Evolutionary conservation across 2,113 vertebrate species (phyloP).

Genomic region (Sorex fumeus): DNA sequence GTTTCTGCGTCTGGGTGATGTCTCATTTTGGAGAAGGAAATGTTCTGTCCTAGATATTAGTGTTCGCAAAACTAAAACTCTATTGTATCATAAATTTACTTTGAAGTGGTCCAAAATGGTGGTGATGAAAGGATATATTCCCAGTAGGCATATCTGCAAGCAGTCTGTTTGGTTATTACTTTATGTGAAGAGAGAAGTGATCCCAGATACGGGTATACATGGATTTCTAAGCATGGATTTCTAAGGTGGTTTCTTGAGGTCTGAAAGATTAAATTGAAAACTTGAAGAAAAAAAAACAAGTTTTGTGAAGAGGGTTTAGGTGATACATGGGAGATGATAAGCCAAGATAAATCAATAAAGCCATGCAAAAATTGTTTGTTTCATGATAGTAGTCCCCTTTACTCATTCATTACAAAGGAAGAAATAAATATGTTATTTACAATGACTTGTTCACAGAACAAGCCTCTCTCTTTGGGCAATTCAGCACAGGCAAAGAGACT

Average conservation of each 20-base stretch:
- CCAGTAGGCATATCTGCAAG: neutral
- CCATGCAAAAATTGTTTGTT: neutral
- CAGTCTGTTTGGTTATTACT: neutral
- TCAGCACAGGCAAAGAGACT: neutral
- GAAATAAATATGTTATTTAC: neutral
- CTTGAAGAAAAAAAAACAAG: too few species aligned
- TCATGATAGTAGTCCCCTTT: neutral
- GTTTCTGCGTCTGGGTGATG: too few species aligned
- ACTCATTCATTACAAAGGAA: neutral
- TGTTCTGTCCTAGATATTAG: neutral
- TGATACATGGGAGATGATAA: neutral
- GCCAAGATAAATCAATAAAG: neutral
- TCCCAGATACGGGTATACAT: neutral
- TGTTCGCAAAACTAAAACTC: neutral
- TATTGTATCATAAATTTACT: neutral
- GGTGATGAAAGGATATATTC: neutral
- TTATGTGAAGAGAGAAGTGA: neutral
- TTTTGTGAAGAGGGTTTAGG: neutral
- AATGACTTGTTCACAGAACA: neutral
- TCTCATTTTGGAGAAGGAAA: too few species aligned
- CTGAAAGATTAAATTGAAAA: neutral
- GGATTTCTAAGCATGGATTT: slow-evolving; percentile 17
- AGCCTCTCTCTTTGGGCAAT: neutral
- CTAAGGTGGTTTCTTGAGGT: neutral
- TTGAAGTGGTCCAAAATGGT: neutral